A percentile compares a stretch with the other conserved stretches of the same genome.
These are phyloP conservation scores for Bubo blakistoni DNA, from an alignment of 2,113 vertebrate species.

Conservation along the genomic window DNA sequence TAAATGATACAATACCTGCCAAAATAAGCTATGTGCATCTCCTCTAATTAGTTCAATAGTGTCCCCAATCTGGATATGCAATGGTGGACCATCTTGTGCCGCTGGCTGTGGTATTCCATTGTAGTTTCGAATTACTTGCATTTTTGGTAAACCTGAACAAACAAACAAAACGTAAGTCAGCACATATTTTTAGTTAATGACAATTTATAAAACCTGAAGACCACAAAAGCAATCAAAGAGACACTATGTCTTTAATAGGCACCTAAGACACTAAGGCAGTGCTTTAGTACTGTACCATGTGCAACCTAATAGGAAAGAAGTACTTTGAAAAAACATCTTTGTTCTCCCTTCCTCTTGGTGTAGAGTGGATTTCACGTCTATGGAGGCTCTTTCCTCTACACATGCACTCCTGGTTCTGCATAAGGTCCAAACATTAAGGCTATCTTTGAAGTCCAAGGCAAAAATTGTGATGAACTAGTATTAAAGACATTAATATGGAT, in stretches of 20 bases:
- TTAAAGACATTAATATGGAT: constrained; percentile 7
- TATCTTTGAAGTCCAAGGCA: constrained; percentile 38
- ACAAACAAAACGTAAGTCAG: not conserved
- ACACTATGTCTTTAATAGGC: not conserved
- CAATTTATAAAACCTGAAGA: not conserved
- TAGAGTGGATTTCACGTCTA: not conserved
- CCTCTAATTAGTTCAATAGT: constrained; percentile 88
- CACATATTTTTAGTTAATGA: not conserved
- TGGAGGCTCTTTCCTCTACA: not conserved
- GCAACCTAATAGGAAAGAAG: not conserved
- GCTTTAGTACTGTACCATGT: not conserved
- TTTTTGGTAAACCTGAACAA: constrained; percentile 88
- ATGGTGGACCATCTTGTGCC: constrained; percentile 75
- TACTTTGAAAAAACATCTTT: not conserved
- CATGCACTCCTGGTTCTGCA: not conserved
- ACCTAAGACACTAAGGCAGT: not conserved
- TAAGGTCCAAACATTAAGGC: constrained; percentile 18
- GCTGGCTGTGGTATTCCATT: constrained; percentile 80
- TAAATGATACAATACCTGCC: constrained; percentile 82
- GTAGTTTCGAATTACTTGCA: constrained; percentile 90
- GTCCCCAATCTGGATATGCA: constrained; percentile 87
- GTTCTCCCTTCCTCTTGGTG: not conserved
- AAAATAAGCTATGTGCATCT: constrained; percentile 90
- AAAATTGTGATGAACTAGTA: not conserved
- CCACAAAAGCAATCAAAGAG: not conserved